Percentiles rank a stretch among this genome's conserved stretches.
These are phyloP conservation scores for Scatophagus argus DNA, from an alignment of 2,113 vertebrate species.

Conservation along the genomic window DNA sequence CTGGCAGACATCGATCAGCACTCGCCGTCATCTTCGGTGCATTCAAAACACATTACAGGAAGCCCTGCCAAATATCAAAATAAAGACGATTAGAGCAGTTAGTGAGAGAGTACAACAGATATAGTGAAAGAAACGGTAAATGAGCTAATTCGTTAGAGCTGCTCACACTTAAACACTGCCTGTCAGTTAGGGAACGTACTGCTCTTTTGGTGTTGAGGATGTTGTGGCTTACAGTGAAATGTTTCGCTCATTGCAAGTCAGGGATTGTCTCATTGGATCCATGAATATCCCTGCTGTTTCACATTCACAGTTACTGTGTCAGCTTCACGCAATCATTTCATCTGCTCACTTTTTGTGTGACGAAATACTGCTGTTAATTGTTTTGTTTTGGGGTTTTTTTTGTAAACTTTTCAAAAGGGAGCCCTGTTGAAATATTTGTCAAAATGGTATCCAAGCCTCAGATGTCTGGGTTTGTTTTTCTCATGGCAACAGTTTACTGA, in stretches of 20 bases:
- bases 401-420: not conserved
- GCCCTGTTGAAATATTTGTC: not conserved
- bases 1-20: conserved; percentile 3
- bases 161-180: not conserved
- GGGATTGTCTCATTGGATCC: too few species aligned
- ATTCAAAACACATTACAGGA: not conserved
- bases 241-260: not conserved
- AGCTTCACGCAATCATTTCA: not conserved
- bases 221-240: not conserved
- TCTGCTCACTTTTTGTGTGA: not conserved
- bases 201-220: too few species aligned
- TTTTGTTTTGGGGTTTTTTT: too few species aligned
- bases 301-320: too few species aligned
- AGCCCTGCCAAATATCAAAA: conserved; percentile 2
- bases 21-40: not conserved
- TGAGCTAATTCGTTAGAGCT: not conserved
- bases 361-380: not conserved
- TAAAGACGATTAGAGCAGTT: conserved; percentile 1
- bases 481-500: conserved; percentile 1
- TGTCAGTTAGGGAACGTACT: not conserved
- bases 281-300: not conserved
- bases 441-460: not conserved
- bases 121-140: not conserved
- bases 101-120: not conserved
- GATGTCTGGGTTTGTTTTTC: too few species aligned